phyloP scores from a whole-genome alignment of 1,140 invertebrate genomes.

The Phocides pigmalion region DNA sequence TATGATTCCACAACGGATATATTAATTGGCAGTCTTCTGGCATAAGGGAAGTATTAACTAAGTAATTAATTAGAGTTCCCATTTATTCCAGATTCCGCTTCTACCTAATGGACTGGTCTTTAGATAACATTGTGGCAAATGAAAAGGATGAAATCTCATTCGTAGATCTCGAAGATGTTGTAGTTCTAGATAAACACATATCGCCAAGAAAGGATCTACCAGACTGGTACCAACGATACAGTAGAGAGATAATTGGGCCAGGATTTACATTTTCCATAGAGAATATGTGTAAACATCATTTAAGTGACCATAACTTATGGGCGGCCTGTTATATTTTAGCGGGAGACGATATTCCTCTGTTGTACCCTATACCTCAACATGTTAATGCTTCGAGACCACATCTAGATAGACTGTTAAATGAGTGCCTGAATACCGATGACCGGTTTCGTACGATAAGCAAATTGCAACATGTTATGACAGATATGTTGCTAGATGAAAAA shows the following conservation, averaged over 20 bases:
- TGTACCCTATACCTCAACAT: constrained; percentile 69
- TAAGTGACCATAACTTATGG: constrained; percentile 77
- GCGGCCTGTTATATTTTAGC: constrained; percentile 70
- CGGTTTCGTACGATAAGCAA: constrained; percentile 64
- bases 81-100: constrained; percentile 70
- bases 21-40: too few species aligned
- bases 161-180: constrained; percentile 73
- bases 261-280: constrained; percentile 72
- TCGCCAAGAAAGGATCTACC: constrained; percentile 63
- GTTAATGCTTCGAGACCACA: constrained; percentile 59
- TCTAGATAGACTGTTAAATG: constrained; percentile 56
- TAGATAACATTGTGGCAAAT: constrained; percentile 76
- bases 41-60: too few species aligned
- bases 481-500: constrained; percentile 66
- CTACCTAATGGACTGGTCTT: constrained; percentile 78
- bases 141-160: constrained; percentile 71
- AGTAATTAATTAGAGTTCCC: too few species aligned
- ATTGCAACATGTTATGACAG: constrained; percentile 66
- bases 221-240: constrained; percentile 70
- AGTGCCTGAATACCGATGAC: constrained; percentile 65
- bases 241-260: constrained; percentile 51
- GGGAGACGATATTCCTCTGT: constrained; percentile 63
- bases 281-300: constrained; percentile 73
- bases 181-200: constrained; percentile 73
- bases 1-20: too few species aligned